Percentiles rank a stretch among this genome's conserved stretches.
Conservation (phyloP, 2,797 vertebrate species). For the Nothura maculosa region DNA sequence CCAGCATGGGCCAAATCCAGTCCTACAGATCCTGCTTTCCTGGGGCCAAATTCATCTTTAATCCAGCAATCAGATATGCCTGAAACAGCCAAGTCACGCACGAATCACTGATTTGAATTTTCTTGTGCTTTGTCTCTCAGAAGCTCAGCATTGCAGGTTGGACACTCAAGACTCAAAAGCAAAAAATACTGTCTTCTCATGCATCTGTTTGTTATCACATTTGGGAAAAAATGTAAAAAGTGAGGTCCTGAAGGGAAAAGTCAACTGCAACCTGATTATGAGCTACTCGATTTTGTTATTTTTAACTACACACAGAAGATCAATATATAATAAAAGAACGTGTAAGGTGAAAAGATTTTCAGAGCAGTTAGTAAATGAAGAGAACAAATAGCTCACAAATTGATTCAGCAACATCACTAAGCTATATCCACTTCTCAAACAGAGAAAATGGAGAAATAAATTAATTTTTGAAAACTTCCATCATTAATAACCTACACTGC, state of each 20-base stretch:
- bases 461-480: constrained; percentile 54
- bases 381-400: constrained; percentile 45
- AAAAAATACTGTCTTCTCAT: not conserved
- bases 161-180: not conserved
- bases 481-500: constrained; percentile 35
- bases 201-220: not conserved
- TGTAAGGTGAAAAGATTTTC: constrained; percentile 2
- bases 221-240: constrained; percentile 40
- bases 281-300: not conserved
- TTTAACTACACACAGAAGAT: not conserved
- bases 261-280: constrained; percentile 1
- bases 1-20: not conserved
- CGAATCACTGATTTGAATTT: not conserved
- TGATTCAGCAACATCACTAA: constrained; percentile 38
- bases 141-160: not conserved
- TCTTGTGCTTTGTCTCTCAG: not conserved
- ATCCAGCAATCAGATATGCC: not conserved
- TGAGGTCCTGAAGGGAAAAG: constrained; percentile 12
- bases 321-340: constrained; percentile 3
- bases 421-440: not conserved
- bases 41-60: not conserved
- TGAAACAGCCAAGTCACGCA: not conserved
- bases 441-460: constrained; percentile 50
- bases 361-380: not conserved
- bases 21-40: not conserved